Evolutionary conservation across 2,888 invertebrate genomes (phyloP), one percentile per base, ranked within the genome.

Genomic region (Alcis repandata): DNA sequence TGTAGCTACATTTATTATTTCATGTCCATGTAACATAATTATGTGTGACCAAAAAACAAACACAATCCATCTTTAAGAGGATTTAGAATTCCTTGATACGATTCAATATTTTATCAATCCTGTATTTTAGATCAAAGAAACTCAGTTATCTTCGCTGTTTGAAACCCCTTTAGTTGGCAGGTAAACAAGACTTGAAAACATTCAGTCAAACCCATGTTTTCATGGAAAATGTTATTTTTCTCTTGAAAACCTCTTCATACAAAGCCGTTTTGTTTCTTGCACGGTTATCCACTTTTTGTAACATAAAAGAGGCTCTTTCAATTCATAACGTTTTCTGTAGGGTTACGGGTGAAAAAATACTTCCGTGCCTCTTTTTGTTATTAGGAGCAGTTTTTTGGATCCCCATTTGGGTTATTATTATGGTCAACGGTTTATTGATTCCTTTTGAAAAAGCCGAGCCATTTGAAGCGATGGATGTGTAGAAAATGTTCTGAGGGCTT

Each of bases 321-420:
- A 64, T 64, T 64, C 64, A 59, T 64, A 64, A 59, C 59, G 56
- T 49, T 49, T 49, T 48, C 63, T 53, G 38, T 54, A 43, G 54
- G 59, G 64, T 56, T 36, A 38, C 46, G 54, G 54, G 43, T 43
- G 49, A 64, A 59, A 54, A 59, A 59, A 59, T 64, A 56, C 58
- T 66, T 66, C 57, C 53, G 52, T 19, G 22, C 41, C 17, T 61
- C 22, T 57, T 58, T 66, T 65, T 66, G 52, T 57, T 61, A 61
- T 66, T 52, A 61, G 61, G 52, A 66, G 66, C 66, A 46, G 53
- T 66, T 66, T 65, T 66, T 66, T 15, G 53, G 66, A 61, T 58
- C 41, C 58, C 61, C 61, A 61, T 60, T 58, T 53, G 27, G 52
- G 41, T 46, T 66, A 61, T 53, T 60, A 60, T 57, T 56, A 65